Evolutionary conservation across 2,113 vertebrate genomes (phyloP).

Genomic region (Indri indri): DNA sequence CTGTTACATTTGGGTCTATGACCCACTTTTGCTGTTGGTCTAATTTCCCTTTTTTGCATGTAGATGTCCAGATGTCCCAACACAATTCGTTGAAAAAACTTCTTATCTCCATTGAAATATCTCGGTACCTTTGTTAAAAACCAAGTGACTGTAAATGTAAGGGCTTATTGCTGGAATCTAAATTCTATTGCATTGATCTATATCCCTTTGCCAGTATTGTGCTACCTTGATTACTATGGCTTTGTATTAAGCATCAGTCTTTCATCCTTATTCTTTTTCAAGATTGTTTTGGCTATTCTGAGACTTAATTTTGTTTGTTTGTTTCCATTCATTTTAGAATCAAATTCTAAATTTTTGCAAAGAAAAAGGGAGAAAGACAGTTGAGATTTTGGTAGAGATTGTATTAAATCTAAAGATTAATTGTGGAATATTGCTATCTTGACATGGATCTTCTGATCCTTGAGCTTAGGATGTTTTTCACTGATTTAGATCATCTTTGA

Average conservation of each 20-base stretch:
- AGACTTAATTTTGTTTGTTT: neutral
- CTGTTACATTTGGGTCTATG: neutral
- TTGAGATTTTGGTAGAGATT: neutral
- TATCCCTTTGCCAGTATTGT: neutral
- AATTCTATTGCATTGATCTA: neutral
- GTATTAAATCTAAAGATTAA: neutral
- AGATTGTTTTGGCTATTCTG: neutral
- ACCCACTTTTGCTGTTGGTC: neutral
- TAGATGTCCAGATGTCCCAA: neutral
- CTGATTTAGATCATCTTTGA: neutral
- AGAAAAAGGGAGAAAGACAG: neutral
- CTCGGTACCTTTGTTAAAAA: neutral
- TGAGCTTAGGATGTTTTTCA: neutral
- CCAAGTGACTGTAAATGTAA: neutral
- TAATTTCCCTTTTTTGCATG: neutral
- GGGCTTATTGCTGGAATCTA: neutral
- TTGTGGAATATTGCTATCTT: neutral
- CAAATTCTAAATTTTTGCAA: neutral
- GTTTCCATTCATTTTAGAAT: neutral
- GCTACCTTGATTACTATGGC: neutral
- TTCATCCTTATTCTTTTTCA: neutral
- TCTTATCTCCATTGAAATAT: neutral
- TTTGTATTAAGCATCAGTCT: neutral
- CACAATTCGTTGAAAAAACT: neutral
- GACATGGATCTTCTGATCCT: neutral